Evolutionary conservation across 2,888 invertebrate species (phyloP), one percentile per base, ranked within the genome.

Genomic region (Plagiodera versicolora): DNA sequence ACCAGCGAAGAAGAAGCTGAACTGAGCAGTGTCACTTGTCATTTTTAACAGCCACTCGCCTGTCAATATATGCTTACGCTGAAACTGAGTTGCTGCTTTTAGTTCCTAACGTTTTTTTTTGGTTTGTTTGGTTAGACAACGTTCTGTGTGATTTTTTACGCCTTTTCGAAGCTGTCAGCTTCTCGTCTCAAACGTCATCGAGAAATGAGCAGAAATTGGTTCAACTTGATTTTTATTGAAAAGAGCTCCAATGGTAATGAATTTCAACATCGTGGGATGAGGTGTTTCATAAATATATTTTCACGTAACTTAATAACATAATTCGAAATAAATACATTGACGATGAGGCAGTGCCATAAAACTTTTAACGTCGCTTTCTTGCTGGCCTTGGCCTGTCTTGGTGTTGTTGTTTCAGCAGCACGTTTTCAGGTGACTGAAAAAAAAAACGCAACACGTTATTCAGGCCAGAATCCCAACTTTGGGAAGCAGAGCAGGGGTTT

Each of bases 241-340:
- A n/a, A n/a, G n/a, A n/a, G n/a, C n/a, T n/a, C n/a, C n/a, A n/a
- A 70, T 68, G 69, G 70, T 68, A 70, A 69, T 69, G 67, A 69
- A 67, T 68, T 66, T 63, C 64, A 67, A 67, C 66, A 64, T 58
- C 51, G 64, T 5, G 24, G 6, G 4, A 67, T 63, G 55, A 60
- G 63, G 63, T 63, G 57, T 24, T 58, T 61, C 19, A 49, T 58
- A 58, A 57, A 39, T 39, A 39, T 39, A 58, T 63, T 63, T 64
- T 60, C 58, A 58, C 60, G 60, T 56, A 66, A 60, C 57, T 64
- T 63, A 65, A 59, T 64, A 70, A 67, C 65, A 68, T 68, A 69
- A 68, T 57, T 63, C 64, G 63, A 68, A 67, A 67, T 68, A 65
- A 68, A 65, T 65, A 64, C 65, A 67, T 62, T 66, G 58, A 52